A percentile compares a stretch with the other conserved stretches of the same genome.
Conservation (phyloP, 2,797 vertebrate genomes). For the Sebastolobus altivelis region DNA sequence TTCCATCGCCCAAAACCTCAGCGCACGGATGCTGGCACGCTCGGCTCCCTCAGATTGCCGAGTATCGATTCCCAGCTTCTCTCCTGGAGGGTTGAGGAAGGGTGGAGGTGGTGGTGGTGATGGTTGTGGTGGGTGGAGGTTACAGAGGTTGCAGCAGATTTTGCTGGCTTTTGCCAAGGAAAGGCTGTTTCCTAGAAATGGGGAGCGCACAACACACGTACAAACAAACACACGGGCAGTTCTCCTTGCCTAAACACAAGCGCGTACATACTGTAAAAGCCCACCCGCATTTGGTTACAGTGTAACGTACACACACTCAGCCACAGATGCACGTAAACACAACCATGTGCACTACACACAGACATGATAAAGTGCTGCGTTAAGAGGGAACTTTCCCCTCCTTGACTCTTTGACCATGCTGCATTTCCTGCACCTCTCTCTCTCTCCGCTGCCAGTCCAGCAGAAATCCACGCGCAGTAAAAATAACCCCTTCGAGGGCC, state of each 20-base stretch:
- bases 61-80: conserved; percentile 72
- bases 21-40: conserved; percentile 60
- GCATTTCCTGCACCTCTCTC: conserved; percentile 70
- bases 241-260: conserved; percentile 63
- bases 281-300: conserved; percentile 68
- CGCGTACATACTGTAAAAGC: conserved; percentile 37
- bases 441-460: conserved; percentile 47
- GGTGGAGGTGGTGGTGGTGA: conserved; percentile 53
- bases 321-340: conserved; percentile 26
- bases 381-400: conserved; percentile 78
- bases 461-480: conserved; percentile 74
- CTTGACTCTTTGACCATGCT: conserved; percentile 68
- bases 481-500: conserved; percentile 77
- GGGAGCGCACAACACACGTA: conserved; percentile 19
- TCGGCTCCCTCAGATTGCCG: conserved; percentile 54
- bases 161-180: conserved; percentile 70
- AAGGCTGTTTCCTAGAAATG: conserved; percentile 77
- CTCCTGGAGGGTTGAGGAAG: conserved; percentile 64
- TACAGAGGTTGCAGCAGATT: conserved; percentile 65
- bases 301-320: conserved; percentile 33
- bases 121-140: conserved; percentile 69
- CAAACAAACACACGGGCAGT: conserved; percentile 33
- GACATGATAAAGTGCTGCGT: conserved; percentile 71
- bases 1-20: conserved; percentile 64
- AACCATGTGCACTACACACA: conserved; percentile 23